These are phyloP conservation scores for Eutolmus rufibarbis DNA, from an alignment of 2,888 invertebrate genomes.

Conservation along the genomic window DNA sequence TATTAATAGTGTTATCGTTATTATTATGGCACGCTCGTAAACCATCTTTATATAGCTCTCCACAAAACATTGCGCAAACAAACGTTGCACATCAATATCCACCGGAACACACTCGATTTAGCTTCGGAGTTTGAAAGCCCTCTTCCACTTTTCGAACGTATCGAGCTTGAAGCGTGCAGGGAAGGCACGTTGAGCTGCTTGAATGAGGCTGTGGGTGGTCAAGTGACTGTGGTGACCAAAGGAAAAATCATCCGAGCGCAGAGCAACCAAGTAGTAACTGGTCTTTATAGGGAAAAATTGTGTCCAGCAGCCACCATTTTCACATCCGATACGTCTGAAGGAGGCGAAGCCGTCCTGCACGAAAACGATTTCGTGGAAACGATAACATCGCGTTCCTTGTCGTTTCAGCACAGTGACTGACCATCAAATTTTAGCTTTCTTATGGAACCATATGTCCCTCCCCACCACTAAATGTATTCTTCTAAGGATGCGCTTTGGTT, in stretches of 20 bases:
- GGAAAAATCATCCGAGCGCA: conserved; percentile 11
- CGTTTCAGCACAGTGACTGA: not conserved
- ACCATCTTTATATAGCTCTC: conserved; percentile 12
- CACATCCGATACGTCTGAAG: not conserved
- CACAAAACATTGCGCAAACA: conserved; percentile 29
- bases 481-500: not conserved
- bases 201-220: not conserved
- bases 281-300: not conserved
- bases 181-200: not conserved
- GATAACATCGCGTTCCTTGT: conserved; percentile 1
- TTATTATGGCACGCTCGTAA: conserved; percentile 18
- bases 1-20: conserved; percentile 16
- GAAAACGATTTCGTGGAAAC: conserved; percentile 29
- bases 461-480: not conserved
- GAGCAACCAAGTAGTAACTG: not conserved
- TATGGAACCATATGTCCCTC: not conserved
- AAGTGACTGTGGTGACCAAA: not conserved
- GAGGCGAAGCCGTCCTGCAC: not conserved
- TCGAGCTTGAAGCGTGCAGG: not conserved
- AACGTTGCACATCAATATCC: conserved; percentile 29
- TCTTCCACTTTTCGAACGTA: conserved; percentile 4
- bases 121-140: conserved; percentile 9
- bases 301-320: not conserved
- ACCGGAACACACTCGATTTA: conserved; percentile 19
- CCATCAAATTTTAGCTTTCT: conserved; percentile 29